Base-by-base conservation (phyloP, 2,797 vertebrate genomes). In the Anabas testudineus region DNA sequence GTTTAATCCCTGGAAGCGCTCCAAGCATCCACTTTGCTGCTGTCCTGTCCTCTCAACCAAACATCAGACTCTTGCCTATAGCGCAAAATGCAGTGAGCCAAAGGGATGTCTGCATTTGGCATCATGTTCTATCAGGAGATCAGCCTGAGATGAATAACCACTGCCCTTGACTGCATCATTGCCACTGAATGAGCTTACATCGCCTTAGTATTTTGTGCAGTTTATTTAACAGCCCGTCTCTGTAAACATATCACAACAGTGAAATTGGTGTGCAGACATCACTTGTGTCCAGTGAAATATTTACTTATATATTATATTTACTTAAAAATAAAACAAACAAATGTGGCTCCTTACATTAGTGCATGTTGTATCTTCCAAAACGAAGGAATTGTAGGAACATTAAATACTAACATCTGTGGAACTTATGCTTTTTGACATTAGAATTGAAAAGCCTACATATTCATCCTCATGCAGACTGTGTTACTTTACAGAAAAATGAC, bases 21-120 rank as follows among this genome's bases (percentile, higher is more conserved):
- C 91, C 91, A 93, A 90, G 82, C 91, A 76, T 89, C 88, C 90
- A 90, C 90, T 93, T 90, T 89, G 81, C 89, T 77, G 80, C 88
- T 66, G 86, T 84, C 85, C 90, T 90, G 87, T 90, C 90, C 90
- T 90, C 89, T 85, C 87, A 68, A 83, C 78, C 89, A 80, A 90
- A 84, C 87, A 83, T 90, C 90, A 91, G 84, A 80, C 87, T 79
- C 78, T 67, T 74, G 82, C 88, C 87, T 74, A 73, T 80, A 78
- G 90, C 81, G 43, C 70, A 78, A 32, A 84, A 78, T 54, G 85
- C 81, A 78, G 74, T 2, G 80, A 81, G 87, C 90, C 87, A 82
- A 81, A 63, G 83, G 89, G 88, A 90, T 46, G 86, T 80, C 83
- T 78, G 79, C 76, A 74, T 87, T 87, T 90, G 91, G 89, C 89